phyloP scores from a whole-genome alignment of 2,113 vertebrate genomes.

The Syngnathus typhle region DNA sequence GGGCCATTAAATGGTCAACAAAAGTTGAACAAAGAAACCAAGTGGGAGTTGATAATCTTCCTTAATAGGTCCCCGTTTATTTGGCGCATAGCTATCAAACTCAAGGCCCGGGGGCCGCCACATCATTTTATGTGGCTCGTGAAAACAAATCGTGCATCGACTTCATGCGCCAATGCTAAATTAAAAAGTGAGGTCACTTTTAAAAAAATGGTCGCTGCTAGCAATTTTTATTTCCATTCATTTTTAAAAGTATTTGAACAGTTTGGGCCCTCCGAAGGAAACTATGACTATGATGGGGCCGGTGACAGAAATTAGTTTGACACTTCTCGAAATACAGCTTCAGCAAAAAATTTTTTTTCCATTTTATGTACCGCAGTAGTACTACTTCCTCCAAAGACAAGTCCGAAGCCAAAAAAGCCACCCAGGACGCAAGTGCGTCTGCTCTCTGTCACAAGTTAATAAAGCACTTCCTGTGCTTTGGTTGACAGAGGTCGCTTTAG shows the following conservation, averaged over 20 bases:
- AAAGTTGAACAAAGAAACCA: not conserved
- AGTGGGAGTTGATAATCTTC: not conserved
- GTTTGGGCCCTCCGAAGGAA: too few relatives aligned
- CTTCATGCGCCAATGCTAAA: too few relatives aligned
- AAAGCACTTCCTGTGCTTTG: conserved; percentile 8
- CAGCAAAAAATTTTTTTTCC: not conserved
- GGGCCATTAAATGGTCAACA: not conserved
- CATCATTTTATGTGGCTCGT: too few relatives aligned
- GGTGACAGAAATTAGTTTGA: too few relatives aligned
- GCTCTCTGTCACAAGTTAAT: not conserved
- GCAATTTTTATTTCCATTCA: too few relatives aligned
- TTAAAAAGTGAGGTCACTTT: too few relatives aligned
- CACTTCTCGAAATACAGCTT: not conserved
- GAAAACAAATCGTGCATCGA: too few relatives aligned
- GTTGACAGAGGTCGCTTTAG: not conserved
- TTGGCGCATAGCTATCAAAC: too few relatives aligned
- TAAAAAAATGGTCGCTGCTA: too few relatives aligned
- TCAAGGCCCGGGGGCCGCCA: too few relatives aligned
- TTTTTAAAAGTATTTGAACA: too few relatives aligned
- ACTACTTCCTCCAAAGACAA: not conserved
- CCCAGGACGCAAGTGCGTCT: conserved; percentile 2
- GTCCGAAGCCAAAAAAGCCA: not conserved
- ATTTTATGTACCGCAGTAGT: not conserved
- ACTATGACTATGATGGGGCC: too few relatives aligned
- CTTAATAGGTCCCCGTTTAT: not conserved